Evolutionary conservation across 2,797 vertebrate genomes (phyloP), one percentile per base, ranked within the genome.

Genomic region (Alca torda): DNA sequence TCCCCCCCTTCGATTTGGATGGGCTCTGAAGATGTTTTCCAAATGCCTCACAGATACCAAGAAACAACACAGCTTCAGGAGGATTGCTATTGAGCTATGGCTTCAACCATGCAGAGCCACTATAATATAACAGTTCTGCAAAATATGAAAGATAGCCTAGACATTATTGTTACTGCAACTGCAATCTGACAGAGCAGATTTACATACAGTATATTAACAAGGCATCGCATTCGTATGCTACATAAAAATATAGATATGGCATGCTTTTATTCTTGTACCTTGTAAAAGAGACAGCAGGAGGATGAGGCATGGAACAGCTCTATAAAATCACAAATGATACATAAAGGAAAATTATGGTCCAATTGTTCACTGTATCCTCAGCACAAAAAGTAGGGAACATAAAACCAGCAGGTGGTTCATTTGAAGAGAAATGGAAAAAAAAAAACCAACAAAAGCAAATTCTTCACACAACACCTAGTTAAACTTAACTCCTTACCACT

Each of bases 211-310:
- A 19, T 4, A 6, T 5, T 31, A 56, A 50, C 35, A 13, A 3
- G 11, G 14, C 26, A 13, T 0, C 0, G 0, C 50, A 9, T 18
- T 25, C 59, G 16, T 4, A 20, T 1, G 5, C 37, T 28, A 35
- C 67, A 37, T 33, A 24, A 78, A 90, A 78, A 82, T 2, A 67
- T 1, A 70, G 67, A 37, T 7, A 8, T 0, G 31, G 35, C 19
- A 48, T 7, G 4, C 8, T 61, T 61, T 9, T 46, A 37, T 87
- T 31, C 30, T 4, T 46, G 33, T 21, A 7, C 41, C 45, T 59
- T 4, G 18, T 54, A 19, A 64, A 73, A 73, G 31, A 46, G 57
- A 20, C 56, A 9, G 51, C 35, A 8, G 63, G 72, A 79, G 23
- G 72, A 60, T 10, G 68, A 65, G 45, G 63, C 25, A 39, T 15